A percentile compares a stretch with the other conserved stretches of the same genome.
phyloP scores from a whole-genome alignment of 2,888 invertebrate genomes.

The Cryptus armator region DNA sequence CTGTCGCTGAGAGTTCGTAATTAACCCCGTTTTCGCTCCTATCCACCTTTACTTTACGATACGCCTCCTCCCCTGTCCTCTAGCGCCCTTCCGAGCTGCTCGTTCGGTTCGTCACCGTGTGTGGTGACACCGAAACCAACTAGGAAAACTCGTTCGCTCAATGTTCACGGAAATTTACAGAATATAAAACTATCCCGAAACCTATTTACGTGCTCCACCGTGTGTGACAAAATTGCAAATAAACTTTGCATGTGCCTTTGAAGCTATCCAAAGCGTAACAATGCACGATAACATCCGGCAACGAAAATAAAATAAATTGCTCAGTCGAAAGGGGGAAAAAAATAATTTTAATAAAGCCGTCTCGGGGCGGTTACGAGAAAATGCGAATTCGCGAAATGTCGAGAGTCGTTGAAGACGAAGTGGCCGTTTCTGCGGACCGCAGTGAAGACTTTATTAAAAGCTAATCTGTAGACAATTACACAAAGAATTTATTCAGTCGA shows the following conservation, averaged over 20 bases:
- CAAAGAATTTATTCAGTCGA: too few species aligned
- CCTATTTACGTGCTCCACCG: neutral
- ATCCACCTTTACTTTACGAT: conserved; percentile 46
- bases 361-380: too few species aligned
- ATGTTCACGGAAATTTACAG: conserved; percentile 7
- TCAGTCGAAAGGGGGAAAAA: too few species aligned
- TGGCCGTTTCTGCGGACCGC: too few species aligned
- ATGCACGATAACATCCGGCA: neutral
- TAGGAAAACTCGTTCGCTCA: conserved; percentile 23
- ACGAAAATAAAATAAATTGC: neutral
- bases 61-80: neutral
- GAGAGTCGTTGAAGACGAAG: too few species aligned
- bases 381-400: too few species aligned
- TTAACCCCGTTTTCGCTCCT: conserved; percentile 63
- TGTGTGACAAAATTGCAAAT: conserved; percentile 10
- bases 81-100: neutral
- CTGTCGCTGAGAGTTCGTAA: conserved; percentile 36
- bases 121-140: conserved; percentile 22
- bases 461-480: too few species aligned
- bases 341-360: neutral
- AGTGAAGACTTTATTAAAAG: too few species aligned
- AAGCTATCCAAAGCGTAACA: neutral
- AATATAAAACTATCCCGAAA: conserved; percentile 3
- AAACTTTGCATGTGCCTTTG: neutral
- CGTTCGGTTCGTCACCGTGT: conserved; percentile 1